These are phyloP conservation scores for Azemiops feae DNA, from an alignment of 2,113 vertebrate species.

Conservation along the genomic window DNA sequence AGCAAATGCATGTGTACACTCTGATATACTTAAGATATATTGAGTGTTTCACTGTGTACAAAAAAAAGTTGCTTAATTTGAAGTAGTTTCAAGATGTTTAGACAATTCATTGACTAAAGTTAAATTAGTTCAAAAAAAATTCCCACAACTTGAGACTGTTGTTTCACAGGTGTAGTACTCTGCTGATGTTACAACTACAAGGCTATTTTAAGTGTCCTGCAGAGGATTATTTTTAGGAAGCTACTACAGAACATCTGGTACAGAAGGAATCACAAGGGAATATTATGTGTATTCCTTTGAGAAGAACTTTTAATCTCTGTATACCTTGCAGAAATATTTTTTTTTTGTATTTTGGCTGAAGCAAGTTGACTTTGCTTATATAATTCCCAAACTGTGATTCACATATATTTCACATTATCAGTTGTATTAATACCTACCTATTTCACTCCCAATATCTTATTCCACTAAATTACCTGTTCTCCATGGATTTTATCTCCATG, in stretches of 20 bases:
- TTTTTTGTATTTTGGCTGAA: neutral
- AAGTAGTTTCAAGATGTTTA: neutral
- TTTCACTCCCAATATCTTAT: neutral
- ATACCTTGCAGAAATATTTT: neutral
- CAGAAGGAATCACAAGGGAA: neutral
- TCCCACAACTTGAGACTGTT: neutral
- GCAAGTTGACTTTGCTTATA: neutral
- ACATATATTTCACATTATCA: neutral
- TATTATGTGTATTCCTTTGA: neutral
- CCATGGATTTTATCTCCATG: neutral
- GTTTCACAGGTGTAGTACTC: neutral
- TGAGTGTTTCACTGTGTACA: neutral
- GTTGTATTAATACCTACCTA: neutral
- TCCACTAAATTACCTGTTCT: neutral
- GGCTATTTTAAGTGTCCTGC: neutral
- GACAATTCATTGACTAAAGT: neutral
- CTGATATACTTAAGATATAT: neutral
- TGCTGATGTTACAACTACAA: neutral
- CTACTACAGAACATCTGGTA: neutral
- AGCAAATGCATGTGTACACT: neutral
- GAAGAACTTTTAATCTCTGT: neutral
- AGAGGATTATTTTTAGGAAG: neutral
- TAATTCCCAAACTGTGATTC: neutral
- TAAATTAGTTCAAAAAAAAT: neutral
- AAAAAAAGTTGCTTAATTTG: neutral